A percentile compares a stretch with the other conserved stretches of the same genome.
Conservation (phyloP, 2,797 vertebrate species). For the Xiphophorus birchmanni region DNA sequence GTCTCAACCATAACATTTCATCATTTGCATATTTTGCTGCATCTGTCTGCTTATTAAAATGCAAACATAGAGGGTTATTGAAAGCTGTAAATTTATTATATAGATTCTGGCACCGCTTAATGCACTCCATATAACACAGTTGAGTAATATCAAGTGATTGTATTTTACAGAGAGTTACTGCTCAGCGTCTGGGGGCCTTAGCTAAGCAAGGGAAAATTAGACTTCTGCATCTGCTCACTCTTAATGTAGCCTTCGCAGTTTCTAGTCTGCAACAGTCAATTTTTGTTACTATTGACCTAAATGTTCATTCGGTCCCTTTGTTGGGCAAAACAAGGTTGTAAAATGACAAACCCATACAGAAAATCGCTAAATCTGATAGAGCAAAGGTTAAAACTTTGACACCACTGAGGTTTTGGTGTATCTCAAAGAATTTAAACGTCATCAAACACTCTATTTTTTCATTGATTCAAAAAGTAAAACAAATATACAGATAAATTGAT, state of each 20-base stretch:
- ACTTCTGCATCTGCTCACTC: slow-evolving; percentile 18
- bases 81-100: slow-evolving; percentile 53
- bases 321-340: background rate
- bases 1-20: background rate
- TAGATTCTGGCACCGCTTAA: slow-evolving; percentile 34
- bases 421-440: background rate
- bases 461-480: background rate
- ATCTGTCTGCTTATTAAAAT: slow-evolving; percentile 26
- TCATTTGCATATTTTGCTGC: slow-evolving; percentile 21
- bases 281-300: slow-evolving; percentile 5
- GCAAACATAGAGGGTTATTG: slow-evolving; percentile 17
- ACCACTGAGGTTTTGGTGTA: background rate
- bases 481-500: background rate
- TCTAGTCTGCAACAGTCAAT: background rate
- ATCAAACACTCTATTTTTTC: background rate
- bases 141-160: slow-evolving; percentile 32
- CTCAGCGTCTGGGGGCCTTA: background rate
- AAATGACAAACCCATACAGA: background rate
- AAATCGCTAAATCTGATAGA: background rate
- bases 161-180: slow-evolving; percentile 32
- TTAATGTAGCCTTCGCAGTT: background rate
- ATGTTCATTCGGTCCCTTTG: background rate
- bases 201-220: slow-evolving; percentile 26
- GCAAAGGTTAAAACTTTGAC: background rate
- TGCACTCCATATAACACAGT: slow-evolving; percentile 47